phyloP scores from a whole-genome alignment of 2,888 invertebrate species.

The Thymelicus lineola region DNA sequence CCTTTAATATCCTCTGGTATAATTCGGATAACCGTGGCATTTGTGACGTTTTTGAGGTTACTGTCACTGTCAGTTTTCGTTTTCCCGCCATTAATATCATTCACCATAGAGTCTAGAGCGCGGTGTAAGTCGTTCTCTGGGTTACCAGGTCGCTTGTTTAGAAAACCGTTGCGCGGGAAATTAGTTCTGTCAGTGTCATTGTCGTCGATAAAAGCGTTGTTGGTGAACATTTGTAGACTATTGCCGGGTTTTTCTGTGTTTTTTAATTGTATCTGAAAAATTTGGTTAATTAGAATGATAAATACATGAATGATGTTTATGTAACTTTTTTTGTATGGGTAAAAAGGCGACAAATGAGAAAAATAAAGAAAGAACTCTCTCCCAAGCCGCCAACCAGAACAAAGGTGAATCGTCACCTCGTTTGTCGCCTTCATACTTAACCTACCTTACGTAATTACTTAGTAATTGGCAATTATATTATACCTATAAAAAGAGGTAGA shows the following conservation, averaged over 20 bases:
- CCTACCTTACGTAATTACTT: no score
- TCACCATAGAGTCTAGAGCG: conserved; percentile 67
- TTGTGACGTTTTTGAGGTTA: not conserved
- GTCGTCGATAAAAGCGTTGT: conserved; percentile 59
- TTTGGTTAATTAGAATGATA: conserved; percentile 5
- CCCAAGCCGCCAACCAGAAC: no score
- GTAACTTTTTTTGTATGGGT: no score
- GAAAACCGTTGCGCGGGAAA: conserved; percentile 61
- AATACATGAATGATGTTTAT: no score
- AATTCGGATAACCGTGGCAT: conserved; percentile 43
- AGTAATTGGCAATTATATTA: no score
- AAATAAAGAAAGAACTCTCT: no score
- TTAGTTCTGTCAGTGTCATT: conserved; percentile 43
- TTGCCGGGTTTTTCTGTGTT: conserved; percentile 49
- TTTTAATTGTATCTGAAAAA: conserved; percentile 54
- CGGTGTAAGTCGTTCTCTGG: conserved; percentile 65
- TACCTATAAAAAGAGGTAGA: no score
- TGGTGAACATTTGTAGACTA: conserved; percentile 59
- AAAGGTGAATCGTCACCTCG: no score
- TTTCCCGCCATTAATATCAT: conserved; percentile 56
- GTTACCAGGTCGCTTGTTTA: conserved; percentile 68
- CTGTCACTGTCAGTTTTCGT: conserved; percentile 38
- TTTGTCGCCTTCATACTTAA: no score
- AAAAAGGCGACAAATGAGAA: no score
- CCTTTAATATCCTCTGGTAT: conserved; percentile 63